Percentiles rank a stretch among this genome's conserved stretches.
Evolutionary conservation across 2,888 invertebrate species (phyloP).

Genomic region (Dolichopus griseipennis): DNA sequence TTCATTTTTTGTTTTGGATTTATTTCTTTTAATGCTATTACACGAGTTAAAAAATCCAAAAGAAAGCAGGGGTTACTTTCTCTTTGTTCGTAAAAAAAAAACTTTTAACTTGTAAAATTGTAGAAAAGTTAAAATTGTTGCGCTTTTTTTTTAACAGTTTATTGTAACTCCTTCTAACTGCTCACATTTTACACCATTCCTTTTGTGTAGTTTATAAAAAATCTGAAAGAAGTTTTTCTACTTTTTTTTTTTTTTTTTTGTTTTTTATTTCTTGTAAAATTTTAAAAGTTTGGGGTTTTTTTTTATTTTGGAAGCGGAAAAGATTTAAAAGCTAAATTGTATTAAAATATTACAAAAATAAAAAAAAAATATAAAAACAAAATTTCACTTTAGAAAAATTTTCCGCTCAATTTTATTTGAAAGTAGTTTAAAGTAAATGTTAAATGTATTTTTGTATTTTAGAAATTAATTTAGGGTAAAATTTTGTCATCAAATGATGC

Average conservation of each 20-base stretch:
- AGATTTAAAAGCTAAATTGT: no score
- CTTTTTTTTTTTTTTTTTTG: neutral
- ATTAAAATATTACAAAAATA: no score
- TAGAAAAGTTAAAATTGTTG: neutral
- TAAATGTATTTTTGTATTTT: neutral
- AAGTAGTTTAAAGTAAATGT: neutral
- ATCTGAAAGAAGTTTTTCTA: neutral
- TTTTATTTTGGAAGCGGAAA: no score
- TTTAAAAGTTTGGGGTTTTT: no score
- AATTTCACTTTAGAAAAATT: neutral
- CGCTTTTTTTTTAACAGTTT: neutral
- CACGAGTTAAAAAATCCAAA: no score
- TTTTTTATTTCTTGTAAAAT: no score
- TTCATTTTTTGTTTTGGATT: neutral
- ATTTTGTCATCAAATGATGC: neutral
- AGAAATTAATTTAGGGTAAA: slow-evolving; percentile 1
- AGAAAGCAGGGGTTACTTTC: no score
- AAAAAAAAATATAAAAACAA: no score
- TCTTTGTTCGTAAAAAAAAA: no score
- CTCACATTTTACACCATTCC: no score
- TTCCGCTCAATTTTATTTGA: neutral
- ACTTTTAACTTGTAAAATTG: neutral
- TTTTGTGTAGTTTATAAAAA: no score
- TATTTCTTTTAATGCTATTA: neutral
- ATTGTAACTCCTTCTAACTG: neutral